Evolutionary conservation across 2,797 vertebrate genomes (phyloP), one percentile per base, ranked within the genome.

Genomic region (Micromesistius poutassou): DNA sequence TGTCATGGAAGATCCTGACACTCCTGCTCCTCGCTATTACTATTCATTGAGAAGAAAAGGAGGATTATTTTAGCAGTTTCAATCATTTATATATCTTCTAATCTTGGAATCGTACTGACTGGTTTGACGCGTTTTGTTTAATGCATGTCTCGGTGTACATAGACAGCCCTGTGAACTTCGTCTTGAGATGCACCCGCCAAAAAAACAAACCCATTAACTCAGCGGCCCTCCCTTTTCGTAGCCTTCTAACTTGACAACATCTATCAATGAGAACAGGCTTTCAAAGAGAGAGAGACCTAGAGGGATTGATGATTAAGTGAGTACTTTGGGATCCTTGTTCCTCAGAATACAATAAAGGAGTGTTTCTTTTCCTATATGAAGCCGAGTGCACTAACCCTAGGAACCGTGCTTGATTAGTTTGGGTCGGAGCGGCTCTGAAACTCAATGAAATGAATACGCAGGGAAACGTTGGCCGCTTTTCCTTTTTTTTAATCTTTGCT

Each of bases 1-100:
- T 84, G 86, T 87, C 82, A 83, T 76, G 81, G 79, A 89, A 76
- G 71, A 82, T 81, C 85, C 88, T 87, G 83, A 82, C 84, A 77
- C 87, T 78, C 77, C 80, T n/a, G 16, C 55, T n/a, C 7, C 55
- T n/a, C 7, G 2, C 80, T 8, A n/a, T 66, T 62, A 66, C 87
- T 87, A 89, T 88, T 90, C 86, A 91, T 88, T 85, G 62, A 78
- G 82, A 84, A 79, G 87, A 86, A 79, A 77, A 77, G 73, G 33
- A 84, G 83, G 76, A 62, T 62, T 62, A n/a, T 62, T 62, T n/a
- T 10, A 62, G n/a, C 55, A 7, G 55, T 83, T 81, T 85, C 79
- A 87, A 86, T 87, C 82, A 83, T 74, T 66, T 75, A 74, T 46
- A 35, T 72, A 79, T 62, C 55, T 62, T 62, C 55, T 62, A 62